Evolutionary conservation across 2,888 invertebrate genomes (phyloP).

Genomic region (Limenitis camilla): DNA sequence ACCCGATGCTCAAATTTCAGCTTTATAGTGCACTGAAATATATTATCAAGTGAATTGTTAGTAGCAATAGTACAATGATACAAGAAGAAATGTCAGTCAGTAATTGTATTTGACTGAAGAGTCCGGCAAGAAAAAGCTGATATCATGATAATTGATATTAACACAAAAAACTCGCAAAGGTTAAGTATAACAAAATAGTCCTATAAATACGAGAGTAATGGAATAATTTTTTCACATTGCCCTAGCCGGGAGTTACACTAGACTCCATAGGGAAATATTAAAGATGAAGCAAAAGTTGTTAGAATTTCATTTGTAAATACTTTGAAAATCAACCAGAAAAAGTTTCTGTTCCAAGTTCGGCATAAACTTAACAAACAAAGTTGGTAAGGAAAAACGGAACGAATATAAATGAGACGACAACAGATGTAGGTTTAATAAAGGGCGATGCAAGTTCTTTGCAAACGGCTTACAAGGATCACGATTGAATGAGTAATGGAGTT

Average conservation of each 20-base stretch:
- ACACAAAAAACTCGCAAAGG: too few relatives aligned
- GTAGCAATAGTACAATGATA: too few relatives aligned
- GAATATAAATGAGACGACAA: background rate
- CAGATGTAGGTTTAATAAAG: slow-evolving; percentile 9
- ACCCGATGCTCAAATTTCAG: background rate
- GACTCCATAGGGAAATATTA: background rate
- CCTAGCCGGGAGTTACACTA: too few relatives aligned
- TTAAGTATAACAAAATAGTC: too few relatives aligned
- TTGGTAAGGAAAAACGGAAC: background rate
- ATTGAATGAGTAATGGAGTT: slow-evolving; percentile 10
- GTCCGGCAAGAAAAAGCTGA: too few relatives aligned
- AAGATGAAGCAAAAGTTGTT: background rate
- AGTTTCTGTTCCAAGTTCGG: background rate
- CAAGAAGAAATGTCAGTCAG: too few relatives aligned
- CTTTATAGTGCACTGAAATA: background rate
- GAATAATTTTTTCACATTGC: too few relatives aligned
- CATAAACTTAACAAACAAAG: slow-evolving; percentile 1
- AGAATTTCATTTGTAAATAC: background rate
- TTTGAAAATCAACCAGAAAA: background rate
- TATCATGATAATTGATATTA: too few relatives aligned
- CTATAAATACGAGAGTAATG: too few relatives aligned
- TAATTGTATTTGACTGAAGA: too few relatives aligned
- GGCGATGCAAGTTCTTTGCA: slow-evolving; percentile 2
- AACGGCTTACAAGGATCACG: slow-evolving; percentile 1
- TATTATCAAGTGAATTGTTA: background rate